Evolutionary conservation across 2,797 vertebrate genomes (phyloP), one percentile per base, ranked within the genome.

Genomic region (Ciconia nigra): DNA sequence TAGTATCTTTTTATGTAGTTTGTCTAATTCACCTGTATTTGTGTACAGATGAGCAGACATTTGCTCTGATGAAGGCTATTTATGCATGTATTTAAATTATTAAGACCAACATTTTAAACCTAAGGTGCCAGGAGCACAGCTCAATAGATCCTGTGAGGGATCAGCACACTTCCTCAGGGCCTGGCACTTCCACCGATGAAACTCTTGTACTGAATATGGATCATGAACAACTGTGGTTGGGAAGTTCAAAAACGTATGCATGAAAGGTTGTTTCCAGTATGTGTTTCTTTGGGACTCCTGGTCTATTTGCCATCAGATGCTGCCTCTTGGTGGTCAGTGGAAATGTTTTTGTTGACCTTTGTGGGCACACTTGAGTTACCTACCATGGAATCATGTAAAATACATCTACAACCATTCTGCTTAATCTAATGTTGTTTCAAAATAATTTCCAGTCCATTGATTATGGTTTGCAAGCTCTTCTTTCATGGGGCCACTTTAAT

Each of bases 381-480:
- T 57, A 71, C 24, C 11, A 1, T 31, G 22, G 4, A 5, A 52
- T 66, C 58, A 13, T 1, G 9, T 73, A 63, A 76, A 93, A 82
- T 33, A 31, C 25, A 11, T 25, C 70, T 72, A 12, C 88, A 94
- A 63, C 1, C 31, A 26, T 70, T 76, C 74, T 49, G 41, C 37
- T 93, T 73, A 72, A 25, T 81, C 69, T 24, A 35, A 42, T 69
- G 74, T 21, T 69, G 46, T 73, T 94, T 84, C 66, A 26, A 77
- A 96, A 84, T 73, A 31, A 84, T 92, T 96, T 94, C 86, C 74
- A 87, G 59, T 8, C 78, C 74, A 74, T 90, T 93, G 96, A 71
- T 87, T 96, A 61, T 5, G 69, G 47, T 47, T 67, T 95, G 78
- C 24, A 73, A 83, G 57, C 29, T 42, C 73, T 83, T 82, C 94